Conservation (phyloP, 2,888 invertebrate genomes). For the Tetranychus truncatus region DNA sequence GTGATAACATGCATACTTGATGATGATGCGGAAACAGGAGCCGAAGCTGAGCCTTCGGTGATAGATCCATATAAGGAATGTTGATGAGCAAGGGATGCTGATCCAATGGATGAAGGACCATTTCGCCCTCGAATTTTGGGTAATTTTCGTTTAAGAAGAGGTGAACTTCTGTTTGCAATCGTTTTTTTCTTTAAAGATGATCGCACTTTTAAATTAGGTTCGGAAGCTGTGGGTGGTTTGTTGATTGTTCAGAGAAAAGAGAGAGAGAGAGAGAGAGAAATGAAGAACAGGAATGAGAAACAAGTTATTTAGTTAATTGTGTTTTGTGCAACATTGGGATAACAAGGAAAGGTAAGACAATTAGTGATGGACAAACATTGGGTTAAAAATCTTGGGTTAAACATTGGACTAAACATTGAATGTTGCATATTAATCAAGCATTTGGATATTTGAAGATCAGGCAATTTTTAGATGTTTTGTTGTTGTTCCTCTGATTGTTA, state of each 20-base stretch:
- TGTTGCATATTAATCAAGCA: not conserved
- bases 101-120: not conserved
- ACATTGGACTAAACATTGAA: no score
- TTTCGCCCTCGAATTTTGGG: not conserved
- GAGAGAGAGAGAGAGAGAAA: not conserved
- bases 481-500: not conserved
- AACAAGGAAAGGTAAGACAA: not conserved
- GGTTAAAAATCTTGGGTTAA: no score
- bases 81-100: slow-evolving; percentile 9
- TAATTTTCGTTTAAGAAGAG: slow-evolving; percentile 11
- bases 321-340: not conserved
- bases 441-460: not conserved
- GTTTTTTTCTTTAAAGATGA: slow-evolving; percentile 56
- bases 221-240: slow-evolving; percentile 27
- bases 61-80: slow-evolving; percentile 7
- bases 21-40: slow-evolving; percentile 12
- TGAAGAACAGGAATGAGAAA: not conserved
- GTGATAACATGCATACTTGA: slow-evolving; percentile 12
- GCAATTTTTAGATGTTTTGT: not conserved
- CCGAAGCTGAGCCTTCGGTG: slow-evolving; percentile 11
- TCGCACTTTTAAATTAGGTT: slow-evolving; percentile 43
- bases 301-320: not conserved
- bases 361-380: not conserved
- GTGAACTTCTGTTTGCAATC: slow-evolving; percentile 55
- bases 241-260: not conserved